These are phyloP conservation scores for Cosmia trapezina DNA, from an alignment of 2,888 invertebrate genomes.

Conservation along the genomic window DNA sequence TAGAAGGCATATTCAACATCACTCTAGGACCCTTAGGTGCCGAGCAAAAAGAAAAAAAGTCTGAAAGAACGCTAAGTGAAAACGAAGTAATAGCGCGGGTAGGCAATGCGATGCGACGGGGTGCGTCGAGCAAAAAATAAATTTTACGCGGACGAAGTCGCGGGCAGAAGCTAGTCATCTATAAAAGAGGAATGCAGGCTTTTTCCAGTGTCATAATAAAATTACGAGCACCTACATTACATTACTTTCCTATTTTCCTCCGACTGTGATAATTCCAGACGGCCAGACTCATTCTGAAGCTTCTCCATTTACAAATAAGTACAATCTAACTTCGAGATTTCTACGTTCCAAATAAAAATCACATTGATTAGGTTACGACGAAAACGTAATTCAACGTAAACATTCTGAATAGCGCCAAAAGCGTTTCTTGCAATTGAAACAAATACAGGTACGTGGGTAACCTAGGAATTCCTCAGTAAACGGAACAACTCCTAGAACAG, in stretches of 20 bases:
- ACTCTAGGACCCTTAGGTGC: too few species aligned
- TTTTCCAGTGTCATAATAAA: neutral
- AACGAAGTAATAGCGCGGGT: too few species aligned
- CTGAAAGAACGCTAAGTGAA: too few species aligned
- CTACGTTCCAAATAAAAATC: neutral
- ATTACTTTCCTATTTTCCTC: neutral
- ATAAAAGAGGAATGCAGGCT: neutral
- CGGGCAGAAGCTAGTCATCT: neutral
- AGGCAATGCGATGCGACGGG: too few species aligned
- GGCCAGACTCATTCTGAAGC: too few species aligned
- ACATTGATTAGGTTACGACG: neutral
- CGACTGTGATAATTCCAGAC: neutral
- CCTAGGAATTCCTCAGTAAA: conserved; percentile 25
- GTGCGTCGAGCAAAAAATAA: too few species aligned
- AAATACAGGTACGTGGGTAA: neutral
- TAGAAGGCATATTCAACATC: too few species aligned
- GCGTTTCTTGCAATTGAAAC: conserved; percentile 12
- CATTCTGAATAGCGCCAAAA: neutral
- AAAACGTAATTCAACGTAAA: neutral
- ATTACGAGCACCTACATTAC: neutral
- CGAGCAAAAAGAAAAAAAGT: too few species aligned
- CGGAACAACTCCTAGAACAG: conserved; percentile 26
- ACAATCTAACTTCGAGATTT: neutral
- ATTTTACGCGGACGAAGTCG: too few species aligned
- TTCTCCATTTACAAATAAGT: neutral